Percentiles rank a stretch among this genome's conserved stretches.
Conservation (phyloP, 1,140 invertebrate genomes). For the Drosophila sp. region DNA sequence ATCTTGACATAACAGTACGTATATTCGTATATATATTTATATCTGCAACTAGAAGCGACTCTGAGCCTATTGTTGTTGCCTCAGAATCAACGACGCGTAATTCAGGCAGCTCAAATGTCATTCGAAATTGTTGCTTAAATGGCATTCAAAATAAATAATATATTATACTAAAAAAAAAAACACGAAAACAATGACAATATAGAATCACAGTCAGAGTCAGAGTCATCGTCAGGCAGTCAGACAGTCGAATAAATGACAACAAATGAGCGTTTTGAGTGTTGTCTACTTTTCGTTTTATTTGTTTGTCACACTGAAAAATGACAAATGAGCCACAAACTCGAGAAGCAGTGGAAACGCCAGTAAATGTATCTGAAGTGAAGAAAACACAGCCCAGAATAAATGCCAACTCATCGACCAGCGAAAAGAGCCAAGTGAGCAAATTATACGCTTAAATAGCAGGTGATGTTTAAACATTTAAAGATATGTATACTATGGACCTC, state of each 20-base stretch:
- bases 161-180: slow-evolving; percentile 46
- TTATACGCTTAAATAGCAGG: slow-evolving; percentile 63
- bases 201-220: slow-evolving; percentile 14
- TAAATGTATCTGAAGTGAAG: background rate
- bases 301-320: slow-evolving; percentile 64
- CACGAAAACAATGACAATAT: slow-evolving; percentile 34
- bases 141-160: slow-evolving; percentile 64
- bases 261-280: slow-evolving; percentile 77
- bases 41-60: background rate
- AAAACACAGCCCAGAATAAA: slow-evolving; percentile 33
- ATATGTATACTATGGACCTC: slow-evolving; percentile 1
- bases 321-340: slow-evolving; percentile 46
- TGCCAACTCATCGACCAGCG: slow-evolving; percentile 53
- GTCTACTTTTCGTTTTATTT: slow-evolving; percentile 53
- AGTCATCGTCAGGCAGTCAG: slow-evolving; percentile 10
- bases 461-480: slow-evolving; percentile 32
- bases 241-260: slow-evolving; percentile 69
- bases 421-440: slow-evolving; percentile 53
- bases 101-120: slow-evolving; percentile 58
- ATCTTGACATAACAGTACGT: slow-evolving; percentile 1
- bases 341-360: background rate
- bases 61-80: slow-evolving; percentile 24
- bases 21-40: background rate
- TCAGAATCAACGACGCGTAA: slow-evolving; percentile 66
- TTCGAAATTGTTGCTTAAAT: slow-evolving; percentile 69